Evolutionary conservation across 2,113 vertebrate species (phyloP), one percentile per base, ranked within the genome.

Genomic region (Zapornia atra): DNA sequence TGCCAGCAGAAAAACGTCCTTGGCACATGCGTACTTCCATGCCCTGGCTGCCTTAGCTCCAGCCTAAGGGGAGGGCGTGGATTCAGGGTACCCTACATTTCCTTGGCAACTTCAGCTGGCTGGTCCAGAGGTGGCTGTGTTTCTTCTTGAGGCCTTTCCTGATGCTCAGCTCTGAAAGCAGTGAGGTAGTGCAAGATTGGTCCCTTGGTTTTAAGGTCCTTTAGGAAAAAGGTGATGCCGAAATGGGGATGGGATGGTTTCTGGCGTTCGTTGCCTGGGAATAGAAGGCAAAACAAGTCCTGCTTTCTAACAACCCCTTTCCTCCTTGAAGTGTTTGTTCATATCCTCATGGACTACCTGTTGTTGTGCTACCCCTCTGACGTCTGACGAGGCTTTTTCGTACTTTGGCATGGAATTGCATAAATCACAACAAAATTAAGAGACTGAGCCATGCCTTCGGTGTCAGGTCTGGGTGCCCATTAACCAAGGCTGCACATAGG

Each of bases 11-110:
- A 21, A 19, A 84, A 13, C 1, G 1, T 57, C 54, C 54, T 69
- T 0, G 2, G 11, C 36, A 20, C 2, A 2, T 33, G 56, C 24
- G 0, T 25, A 11, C 3, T 1, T 63, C 40, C 1, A 0, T 59
- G 68, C 38, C 86, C 79, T 25, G 63, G 21, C 63, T 56, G 19
- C 9, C 22, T 21, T 36, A 68, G 54, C 69, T 70, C 34, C 50
- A 16, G 22, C 21, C 64, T 63, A 60, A 57, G 83, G 77, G 36
- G 24, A 34, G 56, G 70, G 22, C 8, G 6, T 1, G 2, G 40
- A 4, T 50, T 34, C 34, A 17, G 56, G 16, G 44, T 53, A 33
- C 65, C 56, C 31, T 26, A 24, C 48, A 17, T 70, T 91, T 75
- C 5, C 33, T 21, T 14, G 14, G 3, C 80, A 16, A 2, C 42